Percentiles rank a stretch among this genome's conserved stretches.
Conservation (phyloP, 2,888 invertebrate genomes). For the Scotopteryx bipunctaria region DNA sequence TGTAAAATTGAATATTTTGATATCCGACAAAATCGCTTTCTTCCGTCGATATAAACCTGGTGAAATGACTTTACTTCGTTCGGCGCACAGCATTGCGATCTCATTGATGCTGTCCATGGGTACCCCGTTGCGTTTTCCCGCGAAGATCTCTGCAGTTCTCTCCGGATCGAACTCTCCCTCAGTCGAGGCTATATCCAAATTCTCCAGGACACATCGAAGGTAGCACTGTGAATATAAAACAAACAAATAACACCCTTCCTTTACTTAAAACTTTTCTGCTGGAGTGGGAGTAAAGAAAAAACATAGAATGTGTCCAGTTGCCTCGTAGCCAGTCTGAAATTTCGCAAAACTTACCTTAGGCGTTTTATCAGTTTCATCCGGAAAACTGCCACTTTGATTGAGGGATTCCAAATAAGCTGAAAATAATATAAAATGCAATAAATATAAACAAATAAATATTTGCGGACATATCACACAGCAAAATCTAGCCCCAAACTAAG, state of each 20-base stretch:
- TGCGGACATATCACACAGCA: no score
- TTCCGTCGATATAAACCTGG: slow-evolving; percentile 16
- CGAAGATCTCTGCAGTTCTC: slow-evolving; percentile 62
- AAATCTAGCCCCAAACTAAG: no score
- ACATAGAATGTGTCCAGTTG: no score
- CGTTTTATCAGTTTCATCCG: slow-evolving; percentile 81
- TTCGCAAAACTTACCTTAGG: slow-evolving; percentile 73
- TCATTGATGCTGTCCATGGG: slow-evolving; percentile 52
- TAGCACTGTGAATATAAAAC: slow-evolving; percentile 68
- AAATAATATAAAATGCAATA: no score
- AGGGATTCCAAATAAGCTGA: slow-evolving; percentile 76
- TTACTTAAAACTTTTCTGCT: no score
- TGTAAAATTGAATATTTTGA: no score
- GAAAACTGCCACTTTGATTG: slow-evolving; percentile 80
- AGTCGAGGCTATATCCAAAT: slow-evolving; percentile 66
- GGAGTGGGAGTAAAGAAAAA: no score
- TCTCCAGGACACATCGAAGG: slow-evolving; percentile 79
- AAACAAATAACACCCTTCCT: no score
- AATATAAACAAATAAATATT: no score
- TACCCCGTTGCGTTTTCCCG: slow-evolving; percentile 47
- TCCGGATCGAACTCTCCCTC: slow-evolving; percentile 69
- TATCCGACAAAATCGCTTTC: no score
- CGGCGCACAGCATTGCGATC: slow-evolving; percentile 57
- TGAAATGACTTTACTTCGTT: slow-evolving; percentile 56
- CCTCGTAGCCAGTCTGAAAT: no score